Conservation (phyloP, 2,113 vertebrate genomes). For the Pangasianodon hypophthalmus region DNA sequence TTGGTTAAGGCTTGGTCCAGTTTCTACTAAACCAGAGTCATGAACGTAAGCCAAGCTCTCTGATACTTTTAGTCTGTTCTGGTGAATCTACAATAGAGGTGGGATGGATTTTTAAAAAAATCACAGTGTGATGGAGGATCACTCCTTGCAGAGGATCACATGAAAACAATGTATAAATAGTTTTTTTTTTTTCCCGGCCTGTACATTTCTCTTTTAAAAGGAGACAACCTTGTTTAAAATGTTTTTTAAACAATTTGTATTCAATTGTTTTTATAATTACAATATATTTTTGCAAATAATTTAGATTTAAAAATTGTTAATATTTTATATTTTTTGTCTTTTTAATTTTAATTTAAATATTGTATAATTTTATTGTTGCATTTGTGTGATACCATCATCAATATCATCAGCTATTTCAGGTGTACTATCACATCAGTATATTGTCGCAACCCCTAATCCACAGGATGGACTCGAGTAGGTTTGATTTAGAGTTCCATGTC, state of each 20-base stretch:
- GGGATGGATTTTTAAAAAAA: neutral
- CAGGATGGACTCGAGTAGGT: conserved; percentile 15
- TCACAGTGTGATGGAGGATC: neutral
- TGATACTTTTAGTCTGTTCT: neutral
- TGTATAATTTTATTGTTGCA: neutral
- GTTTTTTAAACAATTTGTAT: neutral
- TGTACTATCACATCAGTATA: neutral
- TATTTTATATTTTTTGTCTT: neutral
- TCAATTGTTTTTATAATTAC: too few relatives aligned
- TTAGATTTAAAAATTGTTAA: neutral
- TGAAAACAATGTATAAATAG: neutral
- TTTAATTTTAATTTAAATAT: neutral
- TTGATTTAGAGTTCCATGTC: conserved; percentile 39
- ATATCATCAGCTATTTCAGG: neutral
- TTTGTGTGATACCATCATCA: neutral
- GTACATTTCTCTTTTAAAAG: neutral
- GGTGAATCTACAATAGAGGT: neutral
- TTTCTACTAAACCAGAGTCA: neutral
- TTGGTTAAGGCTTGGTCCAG: neutral
- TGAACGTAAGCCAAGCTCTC: neutral
- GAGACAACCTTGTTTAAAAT: neutral
- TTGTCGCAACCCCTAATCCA: neutral
- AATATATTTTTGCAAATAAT: too few relatives aligned
- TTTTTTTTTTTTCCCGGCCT: neutral
- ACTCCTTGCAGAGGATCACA: neutral